Evolutionary conservation across 2,797 vertebrate species (phyloP).

Genomic region (Artibeus lituratus): DNA sequence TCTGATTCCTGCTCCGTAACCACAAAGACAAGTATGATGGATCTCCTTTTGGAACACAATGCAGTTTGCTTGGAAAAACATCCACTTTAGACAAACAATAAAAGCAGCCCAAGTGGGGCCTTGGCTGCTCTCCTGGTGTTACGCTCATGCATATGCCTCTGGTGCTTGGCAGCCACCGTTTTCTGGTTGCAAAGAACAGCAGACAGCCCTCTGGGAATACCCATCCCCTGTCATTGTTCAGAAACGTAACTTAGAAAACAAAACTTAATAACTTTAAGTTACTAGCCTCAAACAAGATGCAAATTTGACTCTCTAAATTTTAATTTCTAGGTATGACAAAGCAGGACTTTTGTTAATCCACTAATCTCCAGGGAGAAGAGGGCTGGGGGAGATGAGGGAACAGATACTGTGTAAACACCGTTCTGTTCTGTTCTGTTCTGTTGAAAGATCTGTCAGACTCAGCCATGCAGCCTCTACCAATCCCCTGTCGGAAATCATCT

Average conservation of each 20-base stretch:
- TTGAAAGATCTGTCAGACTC: constrained; percentile 47
- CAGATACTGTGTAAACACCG: constrained; percentile 33
- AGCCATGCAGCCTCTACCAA: not conserved
- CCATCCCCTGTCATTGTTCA: constrained; percentile 24
- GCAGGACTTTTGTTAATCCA: not conserved
- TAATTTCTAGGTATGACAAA: not conserved
- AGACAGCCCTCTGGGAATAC: constrained; percentile 41
- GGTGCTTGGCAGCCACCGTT: constrained; percentile 56
- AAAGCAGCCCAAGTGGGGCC: constrained; percentile 60
- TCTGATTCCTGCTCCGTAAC: constrained; percentile 54
- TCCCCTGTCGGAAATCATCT: not conserved
- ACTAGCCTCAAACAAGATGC: constrained; percentile 16
- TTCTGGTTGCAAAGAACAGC: constrained; percentile 64
- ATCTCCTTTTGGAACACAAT: constrained; percentile 66
- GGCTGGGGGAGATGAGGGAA: not conserved
- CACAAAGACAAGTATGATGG: constrained; percentile 69
- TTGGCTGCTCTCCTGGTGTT: constrained; percentile 72
- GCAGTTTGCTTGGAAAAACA: constrained; percentile 70
- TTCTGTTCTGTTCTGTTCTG: not conserved
- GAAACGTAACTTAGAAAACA: constrained; percentile 36
- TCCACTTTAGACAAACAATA: constrained; percentile 66
- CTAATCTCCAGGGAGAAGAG: not conserved
- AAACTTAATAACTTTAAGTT: not conserved
- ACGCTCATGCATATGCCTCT: constrained; percentile 59
- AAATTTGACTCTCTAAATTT: not conserved